Evolutionary conservation across 1,140 invertebrate genomes (phyloP).

Genomic region (Adelges cooleyi): DNA sequence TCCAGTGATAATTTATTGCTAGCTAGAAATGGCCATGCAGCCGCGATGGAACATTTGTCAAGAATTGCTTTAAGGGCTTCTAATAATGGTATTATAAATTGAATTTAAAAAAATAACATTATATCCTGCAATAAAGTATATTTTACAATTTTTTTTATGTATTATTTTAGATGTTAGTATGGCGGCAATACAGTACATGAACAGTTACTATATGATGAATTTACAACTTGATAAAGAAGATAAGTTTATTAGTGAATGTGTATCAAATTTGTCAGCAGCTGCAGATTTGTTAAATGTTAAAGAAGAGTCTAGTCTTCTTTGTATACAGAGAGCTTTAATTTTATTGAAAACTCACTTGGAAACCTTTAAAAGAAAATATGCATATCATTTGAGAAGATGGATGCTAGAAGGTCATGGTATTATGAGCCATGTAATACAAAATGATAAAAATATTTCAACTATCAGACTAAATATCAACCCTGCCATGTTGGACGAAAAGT

Average conservation of each 20-base stretch:
- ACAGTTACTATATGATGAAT: constrained; percentile 89
- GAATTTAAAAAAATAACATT: background rate
- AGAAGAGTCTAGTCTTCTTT: constrained; percentile 69
- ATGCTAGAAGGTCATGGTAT: constrained; percentile 66
- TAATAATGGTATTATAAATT: constrained; percentile 50
- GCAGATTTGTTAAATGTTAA: constrained; percentile 53
- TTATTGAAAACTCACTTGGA: constrained; percentile 84
- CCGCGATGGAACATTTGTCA: constrained; percentile 88
- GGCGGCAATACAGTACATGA: constrained; percentile 85
- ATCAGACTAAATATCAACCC: constrained; percentile 72
- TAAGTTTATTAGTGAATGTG: constrained; percentile 83
- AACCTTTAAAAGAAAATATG: constrained; percentile 75
- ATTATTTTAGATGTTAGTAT: constrained; percentile 64
- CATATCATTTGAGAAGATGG: constrained; percentile 74
- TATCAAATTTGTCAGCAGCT: constrained; percentile 74
- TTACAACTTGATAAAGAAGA: constrained; percentile 78
- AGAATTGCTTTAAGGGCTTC: constrained; percentile 77
- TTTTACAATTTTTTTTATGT: constrained; percentile 1
- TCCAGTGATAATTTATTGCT: constrained; percentile 42
- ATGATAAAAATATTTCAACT: constrained; percentile 44
- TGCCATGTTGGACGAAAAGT: constrained; percentile 68
- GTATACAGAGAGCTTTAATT: constrained; percentile 77
- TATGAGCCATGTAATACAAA: constrained; percentile 53
- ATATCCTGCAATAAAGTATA: background rate
- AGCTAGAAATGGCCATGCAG: constrained; percentile 39